These are phyloP conservation scores for Neotragus pygmaeus DNA, from an alignment of 2,113 vertebrate species.

Conservation along the genomic window DNA sequence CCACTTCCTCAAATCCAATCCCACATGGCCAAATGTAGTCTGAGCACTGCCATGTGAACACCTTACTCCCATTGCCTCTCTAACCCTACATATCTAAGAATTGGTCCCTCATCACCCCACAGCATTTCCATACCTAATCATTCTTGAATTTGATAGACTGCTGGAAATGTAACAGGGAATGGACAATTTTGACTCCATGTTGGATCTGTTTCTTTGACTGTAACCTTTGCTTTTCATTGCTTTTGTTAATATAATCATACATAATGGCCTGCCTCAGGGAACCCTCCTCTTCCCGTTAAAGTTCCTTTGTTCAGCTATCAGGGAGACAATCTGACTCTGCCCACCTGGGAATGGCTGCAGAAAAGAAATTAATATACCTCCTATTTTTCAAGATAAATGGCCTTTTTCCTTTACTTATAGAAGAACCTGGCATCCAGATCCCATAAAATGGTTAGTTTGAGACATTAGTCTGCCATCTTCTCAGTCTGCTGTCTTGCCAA, in stretches of 20 bases:
- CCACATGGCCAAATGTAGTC: not conserved
- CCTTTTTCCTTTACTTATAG: not conserved
- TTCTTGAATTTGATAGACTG: conserved; percentile 11
- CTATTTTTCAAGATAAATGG: not conserved
- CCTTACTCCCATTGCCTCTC: not conserved
- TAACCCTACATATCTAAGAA: conserved; percentile 4
- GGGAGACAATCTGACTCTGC: not conserved
- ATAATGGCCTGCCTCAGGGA: not conserved
- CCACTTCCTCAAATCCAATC: not conserved
- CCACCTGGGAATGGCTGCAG: not conserved
- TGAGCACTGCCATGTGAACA: not conserved
- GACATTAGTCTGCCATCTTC: not conserved
- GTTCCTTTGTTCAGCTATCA: not conserved
- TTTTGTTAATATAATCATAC: not conserved
- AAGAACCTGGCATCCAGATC: not conserved
- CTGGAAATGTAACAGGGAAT: not conserved
- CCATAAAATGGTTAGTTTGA: not conserved
- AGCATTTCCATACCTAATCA: not conserved
- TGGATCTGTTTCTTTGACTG: not conserved
- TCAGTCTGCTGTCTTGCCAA: not conserved
- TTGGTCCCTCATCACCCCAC: not conserved
- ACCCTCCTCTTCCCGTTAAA: not conserved
- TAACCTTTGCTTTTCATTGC: not conserved
- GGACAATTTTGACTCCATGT: not conserved
- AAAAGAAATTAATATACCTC: not conserved